Evolutionary conservation across 2,797 vertebrate genomes (phyloP), one percentile per base, ranked within the genome.

Genomic region (Otus scops): DNA sequence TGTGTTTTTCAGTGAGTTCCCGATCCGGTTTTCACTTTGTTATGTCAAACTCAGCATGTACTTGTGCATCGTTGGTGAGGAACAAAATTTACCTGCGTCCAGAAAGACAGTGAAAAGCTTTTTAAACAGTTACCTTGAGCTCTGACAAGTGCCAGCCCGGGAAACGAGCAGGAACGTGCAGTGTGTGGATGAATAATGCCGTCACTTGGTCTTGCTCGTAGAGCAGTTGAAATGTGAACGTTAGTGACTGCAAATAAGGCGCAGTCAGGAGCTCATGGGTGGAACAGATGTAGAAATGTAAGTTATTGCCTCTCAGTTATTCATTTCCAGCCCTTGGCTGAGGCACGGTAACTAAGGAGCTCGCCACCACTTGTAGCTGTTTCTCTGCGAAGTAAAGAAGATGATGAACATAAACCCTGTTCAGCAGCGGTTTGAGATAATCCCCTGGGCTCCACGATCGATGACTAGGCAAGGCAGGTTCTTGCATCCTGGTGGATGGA

Each of bases 401-500:
- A 43, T 43, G 41, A 43, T 43, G 18, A 43, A 43, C 41, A 18
- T 43, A 17, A 43, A 43, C 41, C 41, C 17, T 43, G 41, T 43
- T 43, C 41, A 43, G 41, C 41, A 43, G 41, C 7, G 1, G 26
- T 9, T 6, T 28, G 70, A 15, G 70, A 15, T 36, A 7, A 39
- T 22, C 34, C 4, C 41, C 19, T 5, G 30, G 27, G 34, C 83
- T 69, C 4, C n/a, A 67, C 41, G 11, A 2, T 1, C 13, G 48
- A 7, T 7, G 34, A 11, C 10, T 3, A 3, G 53, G 67, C 5
- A 13, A 10, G 17, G 38, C 1, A 48, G n/a, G 18, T 2, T 28
- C 30, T 38, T 53, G 38, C 22, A 7, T 28, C 45, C 50, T 1
- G 0, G 4, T 1, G 41, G 24, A 5, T 3, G 43, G 61, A 4